phyloP scores from a whole-genome alignment of 2,888 invertebrate species.

The Petrophora chlorosata region DNA sequence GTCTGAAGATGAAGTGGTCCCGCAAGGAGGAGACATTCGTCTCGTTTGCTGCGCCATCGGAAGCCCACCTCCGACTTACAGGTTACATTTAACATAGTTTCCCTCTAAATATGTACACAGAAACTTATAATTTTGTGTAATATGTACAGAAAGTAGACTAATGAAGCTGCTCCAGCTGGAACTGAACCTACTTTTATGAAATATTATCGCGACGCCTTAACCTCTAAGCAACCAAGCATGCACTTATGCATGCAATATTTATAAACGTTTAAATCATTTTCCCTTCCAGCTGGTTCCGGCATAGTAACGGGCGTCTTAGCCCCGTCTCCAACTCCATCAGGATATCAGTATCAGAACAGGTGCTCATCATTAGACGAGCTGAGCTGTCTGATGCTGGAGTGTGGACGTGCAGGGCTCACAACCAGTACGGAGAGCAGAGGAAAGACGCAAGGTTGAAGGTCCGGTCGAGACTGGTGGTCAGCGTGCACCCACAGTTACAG shows the following conservation, averaged over 20 bases:
- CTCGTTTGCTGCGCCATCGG: conserved; percentile 89
- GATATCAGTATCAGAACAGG: conserved; percentile 85
- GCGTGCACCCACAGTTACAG: conserved; percentile 83
- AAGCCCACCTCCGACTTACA: conserved; percentile 88
- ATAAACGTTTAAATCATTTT: too few relatives aligned
- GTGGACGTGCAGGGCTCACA: conserved; percentile 90
- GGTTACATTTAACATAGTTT: conserved; percentile 58
- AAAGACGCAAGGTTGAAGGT: conserved; percentile 86
- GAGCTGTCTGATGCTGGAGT: conserved; percentile 86
- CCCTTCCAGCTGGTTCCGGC: conserved; percentile 85
- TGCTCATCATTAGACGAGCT: conserved; percentile 87
- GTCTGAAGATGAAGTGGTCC: conserved; percentile 85
- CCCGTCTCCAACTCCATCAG: conserved; percentile 85
- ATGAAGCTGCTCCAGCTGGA: too few relatives aligned
- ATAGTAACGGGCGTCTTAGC: conserved; percentile 84
- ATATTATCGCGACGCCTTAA: too few relatives aligned
- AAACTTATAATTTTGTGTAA: too few relatives aligned
- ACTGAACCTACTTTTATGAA: too few relatives aligned
- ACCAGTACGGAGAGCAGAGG: conserved; percentile 88
- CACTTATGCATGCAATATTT: too few relatives aligned
- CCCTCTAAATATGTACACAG: too few relatives aligned
- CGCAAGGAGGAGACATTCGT: conserved; percentile 87
- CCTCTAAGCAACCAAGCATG: too few relatives aligned
- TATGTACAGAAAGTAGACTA: too few relatives aligned
- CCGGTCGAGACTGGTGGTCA: conserved; percentile 85